A percentile compares a stretch with the other conserved stretches of the same genome.
Conservation (phyloP, 1,140 invertebrate species). For the Proctacanthus coquilletti region DNA sequence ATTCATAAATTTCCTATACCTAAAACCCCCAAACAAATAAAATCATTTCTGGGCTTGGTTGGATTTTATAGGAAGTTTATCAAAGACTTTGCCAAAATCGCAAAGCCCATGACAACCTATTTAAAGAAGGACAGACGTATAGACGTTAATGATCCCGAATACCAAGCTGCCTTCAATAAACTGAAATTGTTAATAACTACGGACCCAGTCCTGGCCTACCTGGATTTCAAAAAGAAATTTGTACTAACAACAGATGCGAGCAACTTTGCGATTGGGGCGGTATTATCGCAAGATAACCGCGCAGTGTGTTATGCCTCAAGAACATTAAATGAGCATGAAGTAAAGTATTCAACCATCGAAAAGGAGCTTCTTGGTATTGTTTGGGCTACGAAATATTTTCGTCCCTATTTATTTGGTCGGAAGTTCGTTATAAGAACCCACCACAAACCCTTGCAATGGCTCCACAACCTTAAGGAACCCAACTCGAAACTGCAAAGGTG, state of each 20-base stretch:
- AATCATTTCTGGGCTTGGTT: slow-evolving; percentile 5
- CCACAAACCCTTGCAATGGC: slow-evolving; percentile 32
- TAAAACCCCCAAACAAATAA: slow-evolving; percentile 8
- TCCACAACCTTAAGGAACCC: slow-evolving; percentile 29
- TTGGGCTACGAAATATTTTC: slow-evolving; percentile 31
- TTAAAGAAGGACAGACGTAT: background rate
- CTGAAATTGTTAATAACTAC: slow-evolving; percentile 1
- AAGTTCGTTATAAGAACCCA: slow-evolving; percentile 34
- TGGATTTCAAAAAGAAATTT: slow-evolving; percentile 11
- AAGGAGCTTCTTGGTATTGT: slow-evolving; percentile 36
- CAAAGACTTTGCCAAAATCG: slow-evolving; percentile 1
- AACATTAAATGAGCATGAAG: slow-evolving; percentile 26
- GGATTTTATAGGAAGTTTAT: slow-evolving; percentile 1
- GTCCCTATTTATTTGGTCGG: slow-evolving; percentile 30
- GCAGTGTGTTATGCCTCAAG: slow-evolving; percentile 27
- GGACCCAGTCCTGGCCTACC: slow-evolving; percentile 8
- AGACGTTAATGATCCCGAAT: background rate
- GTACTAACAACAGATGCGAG: slow-evolving; percentile 11
- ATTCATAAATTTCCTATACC: slow-evolving; percentile 10
- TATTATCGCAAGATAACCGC: slow-evolving; percentile 9
- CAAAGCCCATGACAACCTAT: background rate
- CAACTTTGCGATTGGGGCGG: slow-evolving; percentile 10
- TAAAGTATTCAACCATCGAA: slow-evolving; percentile 27
- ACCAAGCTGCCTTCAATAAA: background rate
- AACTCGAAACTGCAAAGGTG: slow-evolving; percentile 31